Percentiles rank a stretch among this genome's conserved stretches.
phyloP scores from a whole-genome alignment of 2,113 vertebrate genomes.

The Eulacestoma nigropectus region DNA sequence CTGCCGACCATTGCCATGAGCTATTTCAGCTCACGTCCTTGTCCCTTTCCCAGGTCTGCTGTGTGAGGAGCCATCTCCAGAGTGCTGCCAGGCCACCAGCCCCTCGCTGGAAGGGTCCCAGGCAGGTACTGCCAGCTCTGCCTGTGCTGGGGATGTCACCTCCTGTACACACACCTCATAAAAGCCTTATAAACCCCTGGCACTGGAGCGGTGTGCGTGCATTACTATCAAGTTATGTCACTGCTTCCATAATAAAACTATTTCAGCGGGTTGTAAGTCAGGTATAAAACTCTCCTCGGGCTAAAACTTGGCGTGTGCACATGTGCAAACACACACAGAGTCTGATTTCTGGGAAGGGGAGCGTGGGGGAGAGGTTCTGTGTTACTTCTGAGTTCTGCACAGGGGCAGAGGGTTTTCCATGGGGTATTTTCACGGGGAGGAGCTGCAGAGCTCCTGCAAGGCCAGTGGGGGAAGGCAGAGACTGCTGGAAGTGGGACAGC shows the following conservation, averaged over 20 bases:
- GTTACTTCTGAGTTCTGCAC: not conserved
- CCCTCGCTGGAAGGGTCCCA: not conserved
- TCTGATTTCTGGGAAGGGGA: not conserved
- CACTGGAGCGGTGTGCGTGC: not conserved
- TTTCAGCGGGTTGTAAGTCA: not conserved
- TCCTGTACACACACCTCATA: not conserved
- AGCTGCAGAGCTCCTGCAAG: not conserved
- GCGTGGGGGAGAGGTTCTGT: not conserved
- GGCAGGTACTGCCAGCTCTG: not conserved
- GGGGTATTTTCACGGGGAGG: not conserved
- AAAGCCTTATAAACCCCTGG: not conserved
- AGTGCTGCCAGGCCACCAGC: not conserved
- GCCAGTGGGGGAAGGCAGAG: not conserved
- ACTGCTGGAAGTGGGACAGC: not conserved
- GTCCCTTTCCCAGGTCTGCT: not conserved
- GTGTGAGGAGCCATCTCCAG: not conserved
- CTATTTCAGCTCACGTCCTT: fast-evolving
- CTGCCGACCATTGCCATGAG: not conserved
- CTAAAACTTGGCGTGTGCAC: not conserved
- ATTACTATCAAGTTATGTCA: conserved; percentile 3
- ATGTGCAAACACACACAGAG: not conserved
- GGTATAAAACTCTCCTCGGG: not conserved
- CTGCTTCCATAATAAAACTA: conserved; percentile 4
- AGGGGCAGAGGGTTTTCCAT: not conserved
- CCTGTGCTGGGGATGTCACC: not conserved